Conservation (phyloP, 2,888 invertebrate genomes). For the Chalcis sispes region DNA sequence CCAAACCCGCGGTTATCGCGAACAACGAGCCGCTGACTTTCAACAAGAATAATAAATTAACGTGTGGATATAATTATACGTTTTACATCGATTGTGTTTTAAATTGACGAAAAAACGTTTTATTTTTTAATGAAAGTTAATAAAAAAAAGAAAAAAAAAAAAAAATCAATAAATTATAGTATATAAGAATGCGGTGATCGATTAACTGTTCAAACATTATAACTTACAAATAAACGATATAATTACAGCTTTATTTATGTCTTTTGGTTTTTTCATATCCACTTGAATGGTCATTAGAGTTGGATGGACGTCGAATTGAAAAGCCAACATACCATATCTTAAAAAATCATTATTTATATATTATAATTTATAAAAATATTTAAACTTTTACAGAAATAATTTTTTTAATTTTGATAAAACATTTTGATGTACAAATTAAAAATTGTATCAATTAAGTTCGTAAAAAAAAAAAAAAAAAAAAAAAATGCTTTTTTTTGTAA, state of each 20-base stretch:
- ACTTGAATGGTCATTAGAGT: constrained; percentile 92
- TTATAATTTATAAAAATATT: neutral
- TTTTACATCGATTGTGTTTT: too few relatives aligned
- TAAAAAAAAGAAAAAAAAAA: neutral
- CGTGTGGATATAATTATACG: too few relatives aligned
- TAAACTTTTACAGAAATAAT: neutral
- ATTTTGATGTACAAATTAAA: too few relatives aligned
- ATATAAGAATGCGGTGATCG: neutral
- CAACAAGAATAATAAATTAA: neutral
- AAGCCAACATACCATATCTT: constrained; percentile 76
- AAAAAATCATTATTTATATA: neutral
- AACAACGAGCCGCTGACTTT: constrained; percentile 81
- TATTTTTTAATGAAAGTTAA: too few relatives aligned
- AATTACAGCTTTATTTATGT: constrained; percentile 84
- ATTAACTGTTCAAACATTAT: constrained; percentile 59
- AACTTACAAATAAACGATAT: constrained; percentile 83
- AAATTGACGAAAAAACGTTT: neutral
- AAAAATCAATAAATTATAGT: constrained; percentile 1
- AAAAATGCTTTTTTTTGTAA: too few relatives aligned
- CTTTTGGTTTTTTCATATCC: constrained; percentile 89
- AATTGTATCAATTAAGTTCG: too few relatives aligned
- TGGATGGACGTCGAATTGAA: constrained; percentile 88
- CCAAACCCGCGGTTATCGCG: constrained; percentile 80
- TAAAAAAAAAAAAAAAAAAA: too few relatives aligned
- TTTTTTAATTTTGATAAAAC: neutral